Evolutionary conservation across 2,888 invertebrate genomes (phyloP), one percentile per base, ranked within the genome.

Genomic region (Macrosiphum euphorbiae): DNA sequence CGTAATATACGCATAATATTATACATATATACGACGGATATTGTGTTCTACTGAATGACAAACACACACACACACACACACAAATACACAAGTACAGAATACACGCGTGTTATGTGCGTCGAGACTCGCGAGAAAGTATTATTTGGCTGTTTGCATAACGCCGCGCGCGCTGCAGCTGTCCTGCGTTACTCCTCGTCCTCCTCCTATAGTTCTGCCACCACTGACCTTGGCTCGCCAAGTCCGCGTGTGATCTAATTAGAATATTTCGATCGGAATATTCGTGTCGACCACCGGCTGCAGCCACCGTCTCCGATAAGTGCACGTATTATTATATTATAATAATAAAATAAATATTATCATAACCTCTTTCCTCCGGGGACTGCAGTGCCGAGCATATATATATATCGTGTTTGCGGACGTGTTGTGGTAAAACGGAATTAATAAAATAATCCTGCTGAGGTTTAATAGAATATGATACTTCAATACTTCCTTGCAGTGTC

Each of bases 61-160:
- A 58, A 24, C 55, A n/a, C 41, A 24, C 84, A 7, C 26, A 89
- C 58, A 35, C 41, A 28, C 41, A 20, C 84, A n/a, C n/a, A n/a
- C n/a, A n/a, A n/a, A n/a, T n/a, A n/a, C n/a, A 7, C 7, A 89
- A 44, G 24, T 28, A n/a, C 16, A 52, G 7, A 28, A 50, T 20
- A 8, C 52, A 35, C 52, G 20, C 47, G n/a, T 24, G 58, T 78
- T 78, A 41, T 20, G 20, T 78, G 16, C 28, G 50, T 13, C 8
- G 24, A 5, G 44, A 44, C 35, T 13, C 3, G 47, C 47, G 47
- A 93, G 93, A 93, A 93, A 93, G 93, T 93, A 35, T 93, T 89
- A 87, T 26, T 87, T 89, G 58, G 84, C 84, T 41, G 93, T 93
- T 93, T 93, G 93, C 93, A 93, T 89, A 93, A 93, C 93, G 16